phyloP scores from a whole-genome alignment of 2,113 vertebrate species.

The Rattus norvegicus region GRCr8 NC_086021.1:176470001-176470500 shows the following conservation, averaged over 20 bases:
- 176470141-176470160: not conserved
- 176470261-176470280: not conserved
- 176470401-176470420: not conserved
- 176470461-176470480: not conserved
- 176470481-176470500: not conserved
- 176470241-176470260: not conserved
- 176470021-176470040: conserved; percentile 66
- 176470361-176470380: not conserved
- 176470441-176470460: not conserved
- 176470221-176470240: not conserved
- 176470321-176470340: not conserved
- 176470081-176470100: conserved; percentile 82
- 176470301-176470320: not conserved
- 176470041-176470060: conserved; percentile 83
- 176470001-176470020: no score
- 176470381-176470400: not conserved
- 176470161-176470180: not conserved
- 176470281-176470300: not conserved
- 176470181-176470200: not conserved
- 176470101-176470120: conserved; percentile 66
- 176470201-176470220: not conserved
- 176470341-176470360: not conserved
- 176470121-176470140: not conserved
- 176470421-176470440: not conserved
- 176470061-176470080: conserved; percentile 71